Evolutionary conservation across 2,888 invertebrate species (phyloP), one percentile per base, ranked within the genome.

Genomic region (Gymnoscelis rufifasciata): DNA sequence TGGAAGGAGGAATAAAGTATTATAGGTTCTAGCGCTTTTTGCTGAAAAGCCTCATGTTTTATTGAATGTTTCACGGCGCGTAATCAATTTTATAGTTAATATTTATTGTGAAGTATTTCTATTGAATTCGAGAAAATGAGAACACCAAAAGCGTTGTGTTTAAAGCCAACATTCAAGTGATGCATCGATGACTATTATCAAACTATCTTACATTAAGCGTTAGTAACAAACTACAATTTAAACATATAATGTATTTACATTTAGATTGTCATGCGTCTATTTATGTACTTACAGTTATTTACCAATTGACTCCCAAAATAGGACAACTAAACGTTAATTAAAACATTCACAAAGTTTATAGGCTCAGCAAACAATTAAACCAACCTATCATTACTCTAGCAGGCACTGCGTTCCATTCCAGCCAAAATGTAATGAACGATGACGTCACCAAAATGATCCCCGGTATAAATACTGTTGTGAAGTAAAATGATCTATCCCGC

Each of bases 401-500:
- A 78, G 97, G 97, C 76, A 97, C 97, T 68, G 97, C 97, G 89
- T 97, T 97, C 96, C 97, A 97, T 90, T 97, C 97, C 88, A 97
- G 92, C 97, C 97, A 97, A 91, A 97, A 97, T 76, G 97, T 97
- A 89, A 97, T 97, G 92, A 97, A 97, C 74, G 97, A 97, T 88
- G 96, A 96, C 67, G 97, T 97, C 83, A 97, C 97, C 90, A 97
- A 92, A 89, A 97, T 96, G 80, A 97, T 96, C 76, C 97, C 97
- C 71, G 97, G 97, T 90, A 97, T 96, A 90, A 97, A 97, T 88
- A 97, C 97, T 78, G 97, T 97, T 71, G 96, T 97, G 90, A 97
- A 96, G 91, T 97, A 97, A 92, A 97, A 97, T 80, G 96, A 96
- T 90, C 96, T 93, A 91, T 97, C 97, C 83, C 97, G 91, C 64